phyloP scores from a whole-genome alignment of 2,113 vertebrate species.

The Odontesthes bonariensis region DNA sequence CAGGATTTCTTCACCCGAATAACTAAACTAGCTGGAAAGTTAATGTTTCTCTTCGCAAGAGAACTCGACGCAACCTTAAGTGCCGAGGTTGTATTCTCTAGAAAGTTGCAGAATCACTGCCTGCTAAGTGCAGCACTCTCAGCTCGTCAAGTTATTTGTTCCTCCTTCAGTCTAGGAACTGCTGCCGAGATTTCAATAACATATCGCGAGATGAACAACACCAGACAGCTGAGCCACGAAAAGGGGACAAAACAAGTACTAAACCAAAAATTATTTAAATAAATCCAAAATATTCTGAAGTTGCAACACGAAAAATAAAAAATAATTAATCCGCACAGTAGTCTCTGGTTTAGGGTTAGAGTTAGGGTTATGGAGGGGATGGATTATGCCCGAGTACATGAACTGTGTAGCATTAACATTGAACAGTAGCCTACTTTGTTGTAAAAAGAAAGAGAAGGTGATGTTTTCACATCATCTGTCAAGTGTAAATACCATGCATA shows the following conservation, averaged over 20 bases:
- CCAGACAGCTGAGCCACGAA: conserved; percentile 1
- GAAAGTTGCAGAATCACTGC: conserved; percentile 29
- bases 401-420: too few species aligned
- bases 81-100: neutral
- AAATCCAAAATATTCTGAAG: neutral
- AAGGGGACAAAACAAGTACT: neutral
- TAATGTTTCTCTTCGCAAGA: neutral
- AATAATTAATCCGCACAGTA: too few species aligned
- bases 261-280: neutral
- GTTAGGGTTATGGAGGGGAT: too few species aligned
- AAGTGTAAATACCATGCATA: too few species aligned
- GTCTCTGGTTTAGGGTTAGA: too few species aligned
- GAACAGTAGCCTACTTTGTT: too few species aligned
- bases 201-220: conserved; percentile 62
- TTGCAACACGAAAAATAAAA: too few species aligned
- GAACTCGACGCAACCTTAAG: neutral
- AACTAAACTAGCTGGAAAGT: neutral
- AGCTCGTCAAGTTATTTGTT: conserved; percentile 44
- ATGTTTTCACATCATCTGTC: too few species aligned
- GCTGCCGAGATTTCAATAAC: conserved; percentile 58
- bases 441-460: too few species aligned
- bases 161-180: conserved; percentile 17
- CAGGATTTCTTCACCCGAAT: conserved; percentile 49
- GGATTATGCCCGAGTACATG: too few species aligned
- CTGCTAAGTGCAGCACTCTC: conserved; percentile 24